Base-by-base conservation (phyloP, 2,113 vertebrate genomes). In the Onychostruthus taczanowskii region DNA sequence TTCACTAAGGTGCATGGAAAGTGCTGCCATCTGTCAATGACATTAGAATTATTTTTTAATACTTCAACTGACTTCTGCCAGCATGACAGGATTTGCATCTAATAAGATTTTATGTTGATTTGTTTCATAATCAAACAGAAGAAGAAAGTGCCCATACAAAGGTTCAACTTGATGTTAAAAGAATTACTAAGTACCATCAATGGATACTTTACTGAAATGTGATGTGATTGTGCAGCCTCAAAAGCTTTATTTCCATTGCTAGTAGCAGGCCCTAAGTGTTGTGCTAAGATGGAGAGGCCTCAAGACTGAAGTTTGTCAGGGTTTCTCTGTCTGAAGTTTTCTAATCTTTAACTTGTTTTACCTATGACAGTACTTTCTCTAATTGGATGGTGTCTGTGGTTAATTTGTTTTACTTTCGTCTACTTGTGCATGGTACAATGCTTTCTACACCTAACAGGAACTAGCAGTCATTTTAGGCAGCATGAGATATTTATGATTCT, bases 21-120 rank as follows among this genome's bases (percentile, higher is more conserved):
- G 4, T 79, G 10, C 19, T 90, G 27, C 21, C 41, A 62, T 85
- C 63, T 93, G 87, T 44, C 59, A 70, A 3, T 47, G 30, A 28
- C 72, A 64, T 68, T 47, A 63, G 27, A 88, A 86, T 90, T 80
- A 37, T 37, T 77, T 89, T 91, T 95, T 81, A 67, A 68, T 79
- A 58, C 9, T 81, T 89, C 4, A 1, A 3, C 22, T 63, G 24
- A 4, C 33, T 59, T 84, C 27, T 70, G 75, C 72, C 59, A 83
- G 17, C 47, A 56, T 47, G 9, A 8, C 33, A 70, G 24, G 44
- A 68, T 81, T 90, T 88, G 16, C 18, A 88, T 81, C 18, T 39
- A 79, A 22, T 49, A 70, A 22, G 16, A 80, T 84, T 90, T 85
- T 27, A 56, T 52, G 27, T 52, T 77, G 27, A 78, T 59, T 86